Percentiles rank a stretch among this genome's conserved stretches.
Conservation (phyloP, 2,113 vertebrate species). For the Numenius arquata region DNA sequence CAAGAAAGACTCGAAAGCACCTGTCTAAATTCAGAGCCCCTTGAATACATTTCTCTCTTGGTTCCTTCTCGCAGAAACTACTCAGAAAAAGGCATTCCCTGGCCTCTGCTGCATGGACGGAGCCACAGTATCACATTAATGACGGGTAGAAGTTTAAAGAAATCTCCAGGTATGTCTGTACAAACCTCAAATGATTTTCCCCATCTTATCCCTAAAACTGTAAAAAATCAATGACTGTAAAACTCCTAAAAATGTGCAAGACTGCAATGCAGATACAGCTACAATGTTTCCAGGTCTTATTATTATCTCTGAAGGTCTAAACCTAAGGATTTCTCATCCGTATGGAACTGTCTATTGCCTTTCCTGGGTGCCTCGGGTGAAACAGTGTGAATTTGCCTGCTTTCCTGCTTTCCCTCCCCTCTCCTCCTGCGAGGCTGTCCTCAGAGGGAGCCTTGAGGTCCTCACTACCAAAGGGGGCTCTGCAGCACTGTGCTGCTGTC, state of each 20-base stretch:
- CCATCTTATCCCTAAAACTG: neutral
- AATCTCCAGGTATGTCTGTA: neutral
- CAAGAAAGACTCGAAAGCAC: neutral
- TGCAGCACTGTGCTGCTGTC: neutral
- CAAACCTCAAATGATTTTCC: neutral
- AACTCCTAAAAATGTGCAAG: neutral
- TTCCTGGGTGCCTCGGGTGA: neutral
- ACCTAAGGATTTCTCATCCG: neutral
- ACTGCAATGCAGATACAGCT: neutral
- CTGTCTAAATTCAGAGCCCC: neutral
- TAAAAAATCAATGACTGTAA: neutral
- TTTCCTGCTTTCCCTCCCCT: neutral
- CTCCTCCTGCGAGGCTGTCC: neutral
- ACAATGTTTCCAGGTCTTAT: neutral
- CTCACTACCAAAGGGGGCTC: neutral
- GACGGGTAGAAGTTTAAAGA: neutral
- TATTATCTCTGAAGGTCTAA: neutral
- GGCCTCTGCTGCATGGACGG: neutral
- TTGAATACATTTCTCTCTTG: neutral
- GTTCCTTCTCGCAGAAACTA: neutral
- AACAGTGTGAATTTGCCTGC: neutral
- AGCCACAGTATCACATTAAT: neutral
- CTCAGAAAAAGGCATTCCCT: neutral
- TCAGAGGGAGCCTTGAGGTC: neutral
- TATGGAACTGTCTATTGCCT: neutral